Percentiles rank a stretch among this genome's conserved stretches.
Conservation (phyloP, 2,113 vertebrate species). For the Archilochus colubris region DNA sequence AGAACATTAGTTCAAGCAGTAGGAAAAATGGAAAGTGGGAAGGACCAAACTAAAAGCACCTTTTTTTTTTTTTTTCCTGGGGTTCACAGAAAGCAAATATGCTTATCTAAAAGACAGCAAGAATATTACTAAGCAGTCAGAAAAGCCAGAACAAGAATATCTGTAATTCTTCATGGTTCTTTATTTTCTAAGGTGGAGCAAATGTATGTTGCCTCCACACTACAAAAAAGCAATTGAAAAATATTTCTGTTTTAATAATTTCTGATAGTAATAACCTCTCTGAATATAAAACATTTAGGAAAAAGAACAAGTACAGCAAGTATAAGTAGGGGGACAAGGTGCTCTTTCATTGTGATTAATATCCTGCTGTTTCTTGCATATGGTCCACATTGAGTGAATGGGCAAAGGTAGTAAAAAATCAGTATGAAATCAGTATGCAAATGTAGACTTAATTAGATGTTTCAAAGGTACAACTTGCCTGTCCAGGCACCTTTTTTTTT, state of each 20-base stretch:
- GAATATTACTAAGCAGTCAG: neutral
- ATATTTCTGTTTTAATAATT: neutral
- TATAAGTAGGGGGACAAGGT: neutral
- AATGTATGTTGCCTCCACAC: neutral
- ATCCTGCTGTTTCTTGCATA: conserved; percentile 23
- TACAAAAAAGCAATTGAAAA: neutral
- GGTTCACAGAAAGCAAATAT: neutral
- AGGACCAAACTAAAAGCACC: neutral
- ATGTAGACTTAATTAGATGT: conserved; percentile 26
- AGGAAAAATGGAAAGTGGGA: neutral
- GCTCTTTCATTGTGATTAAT: neutral
- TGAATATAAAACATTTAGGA: neutral
- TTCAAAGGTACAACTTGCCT: neutral
- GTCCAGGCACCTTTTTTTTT: neutral
- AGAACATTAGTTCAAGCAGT: neutral
- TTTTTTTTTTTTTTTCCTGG: neutral
- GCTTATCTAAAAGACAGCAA: neutral
- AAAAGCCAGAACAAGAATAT: neutral
- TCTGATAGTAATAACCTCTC: neutral
- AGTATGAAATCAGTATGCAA: conserved; percentile 49
- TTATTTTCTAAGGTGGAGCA: neutral
- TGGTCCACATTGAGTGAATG: neutral
- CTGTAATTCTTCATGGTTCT: neutral
- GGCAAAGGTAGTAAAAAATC: conserved; percentile 8
- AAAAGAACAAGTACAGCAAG: neutral